Evolutionary conservation across 2,113 vertebrate genomes (phyloP), one percentile per base, ranked within the genome.

Genomic region (Pangasianodon hypophthalmus): DNA sequence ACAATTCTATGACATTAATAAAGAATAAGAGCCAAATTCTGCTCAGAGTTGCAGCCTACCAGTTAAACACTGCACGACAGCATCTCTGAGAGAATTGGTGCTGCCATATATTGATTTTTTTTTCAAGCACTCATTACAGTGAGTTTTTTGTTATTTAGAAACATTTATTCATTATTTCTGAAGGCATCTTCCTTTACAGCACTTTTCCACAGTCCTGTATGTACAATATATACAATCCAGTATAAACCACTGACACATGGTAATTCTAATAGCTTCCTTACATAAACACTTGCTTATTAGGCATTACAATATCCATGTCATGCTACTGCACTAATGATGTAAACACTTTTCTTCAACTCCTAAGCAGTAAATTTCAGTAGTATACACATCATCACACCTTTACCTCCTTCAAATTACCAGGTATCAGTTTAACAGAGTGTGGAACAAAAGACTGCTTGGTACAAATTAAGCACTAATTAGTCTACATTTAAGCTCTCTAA

Each of bases 401-500:
- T n/a, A 81, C 41, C 5, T 81, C 58, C 4, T 46, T 67, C 79
- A 62, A 80, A 79, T 87, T 58, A 60, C 24, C 26, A 77, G 6
- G 18, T 62, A 62, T 80, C 29, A 75, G 52, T 56, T 48, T 50
- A 64, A 80, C 73, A 24, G 44, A 26, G 41, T 58, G n/a, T 52
- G 14, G 13, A 87, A 46, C 37, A 60, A 84, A 84, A 46, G 9
- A 62, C 19, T 67, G n/a, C n/a, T 37, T 88, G 32, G 4, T 64
- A 46, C 58, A 13, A 88, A 58, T 88, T 81, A 32, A 44, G 26
- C 29, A 46, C 46, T 48, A 88, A 58, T 88, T 88, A 32, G 29
- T 14, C 29, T 64, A 62, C 19, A 64, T 80, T 80, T 67, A 82
- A 52, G 11, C 46, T 26, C n/a, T 4, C 19, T 16, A 26, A 58